Evolutionary conservation across 2,797 vertebrate genomes (phyloP).

Genomic region (Acanthurus tractus): DNA sequence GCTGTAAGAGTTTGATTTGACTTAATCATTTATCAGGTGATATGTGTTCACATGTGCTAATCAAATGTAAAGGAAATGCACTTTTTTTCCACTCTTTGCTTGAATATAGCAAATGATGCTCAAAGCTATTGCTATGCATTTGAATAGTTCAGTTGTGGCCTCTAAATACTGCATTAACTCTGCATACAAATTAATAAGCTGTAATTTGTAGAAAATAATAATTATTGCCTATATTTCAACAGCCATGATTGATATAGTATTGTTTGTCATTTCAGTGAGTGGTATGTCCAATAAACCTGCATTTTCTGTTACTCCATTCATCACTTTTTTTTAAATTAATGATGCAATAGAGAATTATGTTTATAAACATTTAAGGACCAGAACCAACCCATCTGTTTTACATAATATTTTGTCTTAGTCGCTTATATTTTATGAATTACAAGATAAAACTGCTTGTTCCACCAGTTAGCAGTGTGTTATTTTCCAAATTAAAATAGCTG

Average conservation of each 20-base stretch:
- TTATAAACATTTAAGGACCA: constrained; percentile 12
- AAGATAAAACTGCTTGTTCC: constrained; percentile 20
- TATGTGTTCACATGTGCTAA: neutral
- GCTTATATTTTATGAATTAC: too few species aligned
- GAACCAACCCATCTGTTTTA: too few species aligned
- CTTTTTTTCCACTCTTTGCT: neutral
- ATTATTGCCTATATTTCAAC: neutral
- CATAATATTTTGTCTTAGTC: too few species aligned
- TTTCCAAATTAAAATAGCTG: neutral
- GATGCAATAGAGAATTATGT: constrained; percentile 5
- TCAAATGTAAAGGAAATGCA: neutral
- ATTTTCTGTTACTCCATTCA: neutral
- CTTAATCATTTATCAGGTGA: too few species aligned
- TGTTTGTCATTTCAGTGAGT: constrained; percentile 4
- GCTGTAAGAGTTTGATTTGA: too few species aligned
- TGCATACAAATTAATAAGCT: neutral
- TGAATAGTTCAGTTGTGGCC: neutral
- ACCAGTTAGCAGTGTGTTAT: neutral
- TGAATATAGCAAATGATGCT: constrained; percentile 5
- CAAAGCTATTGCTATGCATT: neutral
- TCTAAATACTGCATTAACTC: constrained; percentile 12
- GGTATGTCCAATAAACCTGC: neutral
- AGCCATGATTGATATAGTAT: neutral
- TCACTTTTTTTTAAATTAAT: constrained; percentile 10
- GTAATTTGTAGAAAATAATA: constrained; percentile 5